A percentile compares a stretch with the other conserved stretches of the same genome.
phyloP scores from a whole-genome alignment of 1,140 invertebrate genomes.

The Listronotus oregonensis region DNA sequence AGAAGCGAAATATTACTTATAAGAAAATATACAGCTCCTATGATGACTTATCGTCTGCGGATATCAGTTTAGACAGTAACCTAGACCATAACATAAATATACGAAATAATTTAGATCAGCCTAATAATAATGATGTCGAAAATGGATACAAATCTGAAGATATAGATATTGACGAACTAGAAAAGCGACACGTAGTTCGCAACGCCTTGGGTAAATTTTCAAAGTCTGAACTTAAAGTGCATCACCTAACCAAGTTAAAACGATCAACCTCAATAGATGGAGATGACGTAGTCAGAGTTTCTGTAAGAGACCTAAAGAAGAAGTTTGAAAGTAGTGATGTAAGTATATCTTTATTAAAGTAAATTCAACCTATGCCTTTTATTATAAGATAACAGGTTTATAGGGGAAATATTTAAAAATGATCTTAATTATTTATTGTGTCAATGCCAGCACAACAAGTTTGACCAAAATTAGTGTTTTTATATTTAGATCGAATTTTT shows the following conservation, averaged over 20 bases:
- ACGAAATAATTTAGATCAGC: too few species aligned
- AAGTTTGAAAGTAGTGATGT: conserved; percentile 46
- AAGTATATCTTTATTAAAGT: conserved; percentile 16
- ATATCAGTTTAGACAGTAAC: conserved; percentile 20
- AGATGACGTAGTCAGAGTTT: conserved; percentile 31
- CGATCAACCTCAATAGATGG: conserved; percentile 11
- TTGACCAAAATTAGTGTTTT: too few species aligned
- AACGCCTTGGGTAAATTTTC: conserved; percentile 9
- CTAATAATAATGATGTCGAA: background rate
- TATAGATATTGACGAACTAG: conserved; percentile 26
- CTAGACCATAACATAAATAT: background rate
- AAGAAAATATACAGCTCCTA: conserved; percentile 2
- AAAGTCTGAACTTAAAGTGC: conserved; percentile 12
- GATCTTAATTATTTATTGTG: too few species aligned
- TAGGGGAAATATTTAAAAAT: too few species aligned
- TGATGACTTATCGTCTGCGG: conserved; percentile 16
- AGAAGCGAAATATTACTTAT: background rate
- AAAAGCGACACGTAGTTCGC: conserved; percentile 26
- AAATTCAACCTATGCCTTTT: too few species aligned
- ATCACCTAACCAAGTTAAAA: background rate
- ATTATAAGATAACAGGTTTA: too few species aligned
- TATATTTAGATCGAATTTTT: too few species aligned
- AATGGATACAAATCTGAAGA: conserved; percentile 16
- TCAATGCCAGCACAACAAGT: too few species aligned
- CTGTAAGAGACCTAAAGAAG: conserved; percentile 46